Conservation (phyloP, 2,797 vertebrate species). For the Microcaecilia unicolor region DNA sequence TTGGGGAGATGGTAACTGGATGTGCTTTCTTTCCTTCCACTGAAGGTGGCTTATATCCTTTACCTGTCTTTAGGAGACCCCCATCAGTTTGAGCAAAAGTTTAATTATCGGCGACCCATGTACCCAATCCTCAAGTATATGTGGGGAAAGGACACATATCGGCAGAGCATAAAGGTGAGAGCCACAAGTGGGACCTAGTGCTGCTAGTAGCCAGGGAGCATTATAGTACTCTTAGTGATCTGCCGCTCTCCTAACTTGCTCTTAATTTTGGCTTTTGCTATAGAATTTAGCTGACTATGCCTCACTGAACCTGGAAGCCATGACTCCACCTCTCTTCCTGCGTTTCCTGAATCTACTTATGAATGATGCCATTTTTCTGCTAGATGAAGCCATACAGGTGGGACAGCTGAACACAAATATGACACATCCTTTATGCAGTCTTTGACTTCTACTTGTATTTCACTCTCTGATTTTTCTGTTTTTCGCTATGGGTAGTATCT, state of each 20-base stretch:
- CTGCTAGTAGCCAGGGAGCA: too few species aligned
- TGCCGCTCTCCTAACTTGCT: too few species aligned
- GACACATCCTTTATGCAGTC: background rate
- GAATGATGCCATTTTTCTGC: conserved; percentile 91
- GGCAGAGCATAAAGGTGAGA: conserved; percentile 85
- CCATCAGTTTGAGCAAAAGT: conserved; percentile 98
- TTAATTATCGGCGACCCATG: conserved; percentile 97
- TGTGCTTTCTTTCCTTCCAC: background rate
- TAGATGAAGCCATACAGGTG: conserved; percentile 98
- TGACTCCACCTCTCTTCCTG: conserved; percentile 90
- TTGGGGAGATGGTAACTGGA: too few species aligned
- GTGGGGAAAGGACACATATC: conserved; percentile 84
- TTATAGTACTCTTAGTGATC: background rate
- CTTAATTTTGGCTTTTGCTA: too few species aligned
- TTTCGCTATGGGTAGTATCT: conserved; percentile 67
- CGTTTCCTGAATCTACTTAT: conserved; percentile 92
- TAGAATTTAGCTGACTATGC: conserved; percentile 86
- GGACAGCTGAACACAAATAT: too few species aligned
- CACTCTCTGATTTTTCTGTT: background rate
- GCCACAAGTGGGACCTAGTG: too few species aligned
- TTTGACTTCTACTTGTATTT: background rate
- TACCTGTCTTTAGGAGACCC: conserved; percentile 72
- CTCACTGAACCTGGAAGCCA: conserved; percentile 91
- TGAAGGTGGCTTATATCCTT: background rate
- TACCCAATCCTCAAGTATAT: conserved; percentile 95